These are phyloP conservation scores for Hipparchia sbordonii DNA, from an alignment of 2,888 invertebrate genomes.

Conservation along the genomic window DNA sequence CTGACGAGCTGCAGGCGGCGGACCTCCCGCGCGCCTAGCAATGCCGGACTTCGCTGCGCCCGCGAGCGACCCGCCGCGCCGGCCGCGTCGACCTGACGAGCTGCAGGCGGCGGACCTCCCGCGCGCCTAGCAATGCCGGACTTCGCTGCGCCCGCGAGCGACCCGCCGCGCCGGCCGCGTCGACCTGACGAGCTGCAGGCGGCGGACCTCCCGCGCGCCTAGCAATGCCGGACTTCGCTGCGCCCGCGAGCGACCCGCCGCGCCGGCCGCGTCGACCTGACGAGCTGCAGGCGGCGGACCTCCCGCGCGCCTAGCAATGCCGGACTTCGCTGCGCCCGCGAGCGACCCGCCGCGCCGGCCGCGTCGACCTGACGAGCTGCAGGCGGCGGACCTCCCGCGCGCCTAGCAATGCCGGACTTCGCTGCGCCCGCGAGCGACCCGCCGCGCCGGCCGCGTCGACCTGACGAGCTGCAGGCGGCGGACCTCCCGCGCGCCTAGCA, in stretches of 20 bases:
- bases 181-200: constrained; percentile 25
- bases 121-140: constrained; percentile 87
- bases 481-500: constrained; percentile 89
- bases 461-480: constrained; percentile 27
- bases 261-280: background rate
- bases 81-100: background rate
- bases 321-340: constrained; percentile 53
- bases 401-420: constrained; percentile 86
- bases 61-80: background rate
- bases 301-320: constrained; percentile 88
- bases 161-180: background rate
- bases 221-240: constrained; percentile 84
- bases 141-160: constrained; percentile 43
- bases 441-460: background rate
- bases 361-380: background rate
- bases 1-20: constrained; percentile 27
- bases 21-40: constrained; percentile 89
- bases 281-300: constrained; percentile 68
- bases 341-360: background rate
- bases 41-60: constrained; percentile 76
- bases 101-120: constrained; percentile 81
- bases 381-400: constrained; percentile 84
- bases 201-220: constrained; percentile 86
- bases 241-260: background rate
- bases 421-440: background rate